Evolutionary conservation across 1,140 invertebrate species (phyloP), one percentile per base, ranked within the genome.

Genomic region (Choristoneura fumiferana): DNA sequence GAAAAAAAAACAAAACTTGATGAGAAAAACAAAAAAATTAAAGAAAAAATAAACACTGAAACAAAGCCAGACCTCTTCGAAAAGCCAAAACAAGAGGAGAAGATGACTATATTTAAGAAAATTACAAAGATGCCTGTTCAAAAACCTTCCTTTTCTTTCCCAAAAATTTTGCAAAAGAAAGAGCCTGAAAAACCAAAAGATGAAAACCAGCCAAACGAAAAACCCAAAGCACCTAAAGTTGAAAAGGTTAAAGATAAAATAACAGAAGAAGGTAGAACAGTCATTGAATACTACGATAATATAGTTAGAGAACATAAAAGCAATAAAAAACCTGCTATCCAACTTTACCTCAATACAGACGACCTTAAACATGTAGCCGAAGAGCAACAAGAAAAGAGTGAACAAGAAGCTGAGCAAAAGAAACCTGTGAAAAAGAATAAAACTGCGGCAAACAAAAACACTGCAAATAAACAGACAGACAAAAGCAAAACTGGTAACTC

Each of bases 221-320:
- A 68, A 36, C 61, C 57, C 12, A 78, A 76, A 63, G 13, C 35
- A 60, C 45, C 54, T 40, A 80, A 80, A 75, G 53, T 35, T 18
- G 75, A 87, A 58, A 69, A 70, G 69, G 64, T 64, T 54, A 76
- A 77, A 54, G 81, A 90, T 14, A 77, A 76, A 68, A 58, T 87
- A 10, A 77, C 90, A 63, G 93, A 95, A 64, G 92, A 93, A 75
- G 84, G 92, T 0, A 93, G 92, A 73, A 93, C 93, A 0, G 91
- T 95, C 0, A 93, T 95, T 12, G 94, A 95, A 86, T 94, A 95
- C 74, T 96, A 96, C 64, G 94, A 94, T 13, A 95, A 95, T 75
- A 93, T 96, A 57, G 94, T 96, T 1, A 92, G 92, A 60, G 93
- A 94, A 78, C 93, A 93, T 54, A 92, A 92, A 29, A 84, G 75